A percentile compares a stretch with the other conserved stretches of the same genome.
These are phyloP conservation scores for Isichthys henryi DNA, from an alignment of 2,113 vertebrate genomes.

Conservation along the genomic window DNA sequence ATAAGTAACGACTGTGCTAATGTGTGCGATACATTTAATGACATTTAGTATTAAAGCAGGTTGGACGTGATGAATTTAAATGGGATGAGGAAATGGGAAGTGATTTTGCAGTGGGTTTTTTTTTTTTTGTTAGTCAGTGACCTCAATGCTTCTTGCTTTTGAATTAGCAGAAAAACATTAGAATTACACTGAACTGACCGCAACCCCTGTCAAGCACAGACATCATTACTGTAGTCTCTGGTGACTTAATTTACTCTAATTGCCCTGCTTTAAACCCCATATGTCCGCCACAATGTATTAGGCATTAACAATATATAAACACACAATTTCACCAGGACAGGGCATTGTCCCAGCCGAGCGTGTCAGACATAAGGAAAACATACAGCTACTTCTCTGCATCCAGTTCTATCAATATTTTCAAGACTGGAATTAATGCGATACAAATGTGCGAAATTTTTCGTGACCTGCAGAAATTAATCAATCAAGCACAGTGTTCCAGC, in stretches of 20 bases:
- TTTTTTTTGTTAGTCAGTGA: background rate
- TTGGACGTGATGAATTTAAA: background rate
- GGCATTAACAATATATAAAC: slow-evolving; percentile 1
- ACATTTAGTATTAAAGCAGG: background rate
- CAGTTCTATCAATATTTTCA: too few species aligned
- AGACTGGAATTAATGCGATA: background rate
- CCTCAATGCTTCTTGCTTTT: background rate
- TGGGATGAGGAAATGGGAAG: background rate
- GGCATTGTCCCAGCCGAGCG: background rate
- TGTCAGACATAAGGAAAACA: background rate
- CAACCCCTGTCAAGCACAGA: background rate
- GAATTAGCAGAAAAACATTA: background rate
- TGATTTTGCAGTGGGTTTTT: background rate
- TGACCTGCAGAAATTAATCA: background rate
- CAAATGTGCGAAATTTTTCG: background rate
- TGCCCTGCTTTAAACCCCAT: background rate
- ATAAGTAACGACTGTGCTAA: background rate
- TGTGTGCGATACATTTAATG: background rate
- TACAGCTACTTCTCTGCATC: background rate
- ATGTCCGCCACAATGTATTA: background rate
- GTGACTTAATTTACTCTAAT: slow-evolving; percentile 12
- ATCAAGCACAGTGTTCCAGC: background rate
- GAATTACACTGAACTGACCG: background rate
- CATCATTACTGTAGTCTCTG: background rate
- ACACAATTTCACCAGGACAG: background rate